These are phyloP conservation scores for Chouioia cunea DNA, from an alignment of 2,888 invertebrate genomes.

Conservation along the genomic window DNA sequence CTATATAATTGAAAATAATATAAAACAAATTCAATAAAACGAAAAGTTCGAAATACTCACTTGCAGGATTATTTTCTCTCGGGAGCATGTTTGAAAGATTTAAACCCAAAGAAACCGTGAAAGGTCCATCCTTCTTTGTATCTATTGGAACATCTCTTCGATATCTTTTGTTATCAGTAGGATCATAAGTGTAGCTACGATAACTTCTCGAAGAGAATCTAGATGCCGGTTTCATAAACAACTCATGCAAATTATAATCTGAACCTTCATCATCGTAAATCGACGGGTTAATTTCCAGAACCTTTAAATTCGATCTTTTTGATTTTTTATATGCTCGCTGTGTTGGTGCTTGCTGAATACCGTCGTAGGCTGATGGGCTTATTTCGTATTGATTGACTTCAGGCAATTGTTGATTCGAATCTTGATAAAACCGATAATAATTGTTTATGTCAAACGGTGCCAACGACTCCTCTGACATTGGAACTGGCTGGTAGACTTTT, in stretches of 20 bases:
- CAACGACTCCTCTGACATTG: background rate
- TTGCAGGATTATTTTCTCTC: conserved; percentile 5
- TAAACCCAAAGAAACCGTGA: conserved; percentile 32
- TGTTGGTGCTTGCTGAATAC: background rate
- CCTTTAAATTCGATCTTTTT: conserved; percentile 28
- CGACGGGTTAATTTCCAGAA: conserved; percentile 52
- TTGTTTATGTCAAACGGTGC: background rate
- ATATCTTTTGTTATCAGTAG: conserved; percentile 14
- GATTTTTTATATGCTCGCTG: conserved; percentile 26
- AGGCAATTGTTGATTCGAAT: background rate
- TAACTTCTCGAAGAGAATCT: conserved; percentile 6
- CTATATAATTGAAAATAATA: background rate
- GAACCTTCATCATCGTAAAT: conserved; percentile 48
- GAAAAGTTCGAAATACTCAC: conserved; percentile 21
- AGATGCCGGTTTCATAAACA: conserved; percentile 17
- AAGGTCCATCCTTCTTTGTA: conserved; percentile 18
- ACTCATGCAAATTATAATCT: conserved; percentile 32
- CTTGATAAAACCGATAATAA: too few relatives aligned
- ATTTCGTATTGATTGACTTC: background rate
- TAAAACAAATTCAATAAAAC: background rate
- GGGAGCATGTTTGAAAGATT: conserved; percentile 25
- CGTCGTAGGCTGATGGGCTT: background rate
- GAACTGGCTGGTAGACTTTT: background rate
- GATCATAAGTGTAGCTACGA: conserved; percentile 9
- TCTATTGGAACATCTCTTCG: conserved; percentile 18